These are phyloP conservation scores for Sylvia atricapilla DNA, from an alignment of 2,113 vertebrate genomes.

Conservation along the genomic window DNA sequence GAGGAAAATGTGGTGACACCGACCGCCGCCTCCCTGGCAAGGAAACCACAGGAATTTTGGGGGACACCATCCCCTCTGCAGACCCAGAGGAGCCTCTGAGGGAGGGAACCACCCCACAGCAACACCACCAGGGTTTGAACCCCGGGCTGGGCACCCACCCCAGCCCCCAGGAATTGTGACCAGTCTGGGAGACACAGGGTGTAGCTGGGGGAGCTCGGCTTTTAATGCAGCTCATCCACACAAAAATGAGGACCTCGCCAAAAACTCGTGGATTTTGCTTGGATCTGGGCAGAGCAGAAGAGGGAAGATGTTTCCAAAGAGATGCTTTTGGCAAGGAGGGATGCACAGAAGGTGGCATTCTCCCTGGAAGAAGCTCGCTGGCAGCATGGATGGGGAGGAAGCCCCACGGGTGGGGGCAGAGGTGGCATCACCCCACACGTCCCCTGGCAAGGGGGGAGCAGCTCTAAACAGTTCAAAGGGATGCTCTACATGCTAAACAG, in stretches of 20 bases:
- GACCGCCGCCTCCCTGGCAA: neutral
- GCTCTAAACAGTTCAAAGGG: neutral
- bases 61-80: neutral
- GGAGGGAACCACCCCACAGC: neutral
- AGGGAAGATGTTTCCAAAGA: neutral
- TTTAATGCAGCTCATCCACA: neutral
- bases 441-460: neutral
- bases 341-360: neutral
- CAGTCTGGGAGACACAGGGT: accelerated
- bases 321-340: neutral
- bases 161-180: neutral
- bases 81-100: neutral
- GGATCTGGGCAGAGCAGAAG: neutral
- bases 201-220: neutral
- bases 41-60: neutral
- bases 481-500: neutral
- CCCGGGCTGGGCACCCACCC: neutral
- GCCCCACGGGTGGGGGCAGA: accelerated
- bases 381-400: neutral
- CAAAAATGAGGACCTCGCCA: conserved; percentile 40
- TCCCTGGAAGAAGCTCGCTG: accelerated
- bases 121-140: neutral
- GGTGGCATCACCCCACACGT: neutral
- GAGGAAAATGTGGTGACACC: neutral
- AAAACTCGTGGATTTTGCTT: conserved; percentile 48